These are phyloP conservation scores for Holothuria leucospilota DNA, from an alignment of 53 echinoderm and acorn worm species.

Conservation along the genomic window DNA sequence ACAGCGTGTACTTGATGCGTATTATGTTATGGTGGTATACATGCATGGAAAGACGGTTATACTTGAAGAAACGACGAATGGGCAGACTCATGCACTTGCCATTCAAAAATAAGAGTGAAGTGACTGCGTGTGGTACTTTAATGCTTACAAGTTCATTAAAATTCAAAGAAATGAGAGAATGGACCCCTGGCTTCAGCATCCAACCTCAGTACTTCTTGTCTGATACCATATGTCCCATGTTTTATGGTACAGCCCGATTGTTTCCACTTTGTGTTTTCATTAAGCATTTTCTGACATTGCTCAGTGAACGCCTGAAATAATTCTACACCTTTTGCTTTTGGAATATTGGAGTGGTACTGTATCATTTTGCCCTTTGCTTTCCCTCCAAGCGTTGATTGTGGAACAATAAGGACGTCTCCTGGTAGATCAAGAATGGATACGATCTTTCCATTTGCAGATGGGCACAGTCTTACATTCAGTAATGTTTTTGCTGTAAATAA, in stretches of 20 bases:
- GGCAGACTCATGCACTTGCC: no score
- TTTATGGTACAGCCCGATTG: conserved; percentile 58
- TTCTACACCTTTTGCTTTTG: conserved; percentile 63
- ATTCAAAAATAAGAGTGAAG: no score
- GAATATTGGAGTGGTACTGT: conserved; percentile 81
- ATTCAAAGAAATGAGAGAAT: conserved; percentile 75
- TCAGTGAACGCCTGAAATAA: conserved; percentile 67
- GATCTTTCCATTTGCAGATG: conserved; percentile 40
- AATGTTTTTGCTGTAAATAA: conserved; percentile 65
- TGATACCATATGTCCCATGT: conserved; percentile 78
- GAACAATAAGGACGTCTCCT: conserved; percentile 70
- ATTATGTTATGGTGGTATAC: no score
- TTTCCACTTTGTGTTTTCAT: conserved; percentile 33
- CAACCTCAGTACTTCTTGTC: conserved; percentile 65
- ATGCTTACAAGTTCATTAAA: conserved; percentile 41
- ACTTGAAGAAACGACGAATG: no score
- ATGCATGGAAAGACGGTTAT: no score
- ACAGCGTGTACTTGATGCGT: no score
- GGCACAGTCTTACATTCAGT: conserved; percentile 68
- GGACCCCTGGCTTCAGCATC: conserved; percentile 70
- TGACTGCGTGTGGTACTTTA: no score
- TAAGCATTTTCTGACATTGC: conserved; percentile 23
- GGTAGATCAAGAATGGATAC: conserved; percentile 78
- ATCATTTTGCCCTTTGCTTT: conserved; percentile 83
- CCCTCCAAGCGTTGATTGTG: conserved; percentile 84